Evolutionary conservation across 2,113 vertebrate genomes (phyloP), one percentile per base, ranked within the genome.

Genomic region (Charina bottae): DNA sequence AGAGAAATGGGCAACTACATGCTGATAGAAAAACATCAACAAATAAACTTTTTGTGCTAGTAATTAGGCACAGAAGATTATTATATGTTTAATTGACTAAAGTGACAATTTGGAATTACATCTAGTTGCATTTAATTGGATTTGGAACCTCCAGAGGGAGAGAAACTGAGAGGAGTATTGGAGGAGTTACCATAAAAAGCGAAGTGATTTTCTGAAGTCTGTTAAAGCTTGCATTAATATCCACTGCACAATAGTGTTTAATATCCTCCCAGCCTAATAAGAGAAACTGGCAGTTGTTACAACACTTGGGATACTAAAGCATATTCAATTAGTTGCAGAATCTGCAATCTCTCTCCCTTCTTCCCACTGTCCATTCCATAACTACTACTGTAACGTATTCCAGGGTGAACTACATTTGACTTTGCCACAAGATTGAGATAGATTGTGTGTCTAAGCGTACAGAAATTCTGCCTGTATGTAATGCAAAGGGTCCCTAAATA

Each of bases 61-160:
- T 97, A 97, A 98, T 97, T 98, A 97, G 96, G 97, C 97, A 96
- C 97, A 97, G 96, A 97, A 97, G 96, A 98, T 98, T 98, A 98
- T 98, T 98, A 97, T 97, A 97, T 97, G 97, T 98, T 97, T 98
- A 97, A 98, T 97, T 98, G 97, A 98, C 97, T 97, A 97, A 97
- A 93, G 96, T 97, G 97, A 98, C 97, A 98, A 98, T 98, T 97
- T 97, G 96, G 96, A 98, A 98, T 98, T 97, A 97, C 97, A 97
- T 97, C 97, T 97, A 98, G 97, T 97, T 96, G 97, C 95, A 97
- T 98, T 97, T 98, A 98, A 98, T 98, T 98, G 97, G 97, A 98
- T 98, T 97, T 97, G 93, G 96, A 97, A 93, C 95, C 97, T 98
- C 97, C 95, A 87, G 97, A 97, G 97, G 95, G 96, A 95, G 96